A percentile compares a stretch with the other conserved stretches of the same genome.
Evolutionary conservation across 2,797 vertebrate genomes (phyloP).

Genomic region (Lophius americanus): DNA sequence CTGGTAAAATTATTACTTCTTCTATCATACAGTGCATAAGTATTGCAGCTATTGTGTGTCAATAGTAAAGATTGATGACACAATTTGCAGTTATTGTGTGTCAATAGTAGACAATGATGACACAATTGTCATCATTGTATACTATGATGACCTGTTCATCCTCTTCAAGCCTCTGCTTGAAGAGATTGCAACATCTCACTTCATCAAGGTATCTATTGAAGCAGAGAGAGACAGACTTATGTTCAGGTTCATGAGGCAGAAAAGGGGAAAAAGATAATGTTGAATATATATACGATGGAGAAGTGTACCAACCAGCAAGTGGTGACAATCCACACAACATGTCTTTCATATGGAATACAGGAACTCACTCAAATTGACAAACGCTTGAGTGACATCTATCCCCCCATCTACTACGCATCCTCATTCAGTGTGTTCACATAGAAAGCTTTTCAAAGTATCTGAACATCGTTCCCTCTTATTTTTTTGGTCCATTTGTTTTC

Average conservation of each 20-base stretch:
- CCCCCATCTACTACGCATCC: constrained; percentile 11
- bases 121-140: too few relatives aligned
- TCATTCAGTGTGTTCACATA: constrained; percentile 26
- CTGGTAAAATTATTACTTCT: too few relatives aligned
- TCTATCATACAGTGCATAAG: constrained; percentile 32
- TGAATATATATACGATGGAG: neutral
- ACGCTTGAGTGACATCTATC: constrained; percentile 10
- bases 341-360: constrained; percentile 4
- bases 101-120: constrained; percentile 4
- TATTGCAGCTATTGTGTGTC: constrained; percentile 43
- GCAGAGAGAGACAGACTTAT: constrained; percentile 27
- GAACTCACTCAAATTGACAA: constrained; percentile 21
- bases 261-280: neutral
- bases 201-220: too few relatives aligned
- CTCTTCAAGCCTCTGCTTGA: too few relatives aligned
- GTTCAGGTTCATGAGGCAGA: neutral
- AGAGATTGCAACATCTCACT: too few relatives aligned
- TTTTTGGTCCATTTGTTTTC: too few relatives aligned
- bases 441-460: constrained; percentile 18
- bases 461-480: constrained; percentile 33
- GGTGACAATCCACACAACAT: constrained; percentile 28
- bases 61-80: constrained; percentile 13
- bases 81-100: constrained; percentile 8
- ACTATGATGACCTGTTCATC: too few relatives aligned
- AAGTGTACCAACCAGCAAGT: neutral